Percentiles rank a stretch among this genome's conserved stretches.
Evolutionary conservation across 2,888 invertebrate species (phyloP).

Genomic region (Hydrotaea cyrtoneurina): DNA sequence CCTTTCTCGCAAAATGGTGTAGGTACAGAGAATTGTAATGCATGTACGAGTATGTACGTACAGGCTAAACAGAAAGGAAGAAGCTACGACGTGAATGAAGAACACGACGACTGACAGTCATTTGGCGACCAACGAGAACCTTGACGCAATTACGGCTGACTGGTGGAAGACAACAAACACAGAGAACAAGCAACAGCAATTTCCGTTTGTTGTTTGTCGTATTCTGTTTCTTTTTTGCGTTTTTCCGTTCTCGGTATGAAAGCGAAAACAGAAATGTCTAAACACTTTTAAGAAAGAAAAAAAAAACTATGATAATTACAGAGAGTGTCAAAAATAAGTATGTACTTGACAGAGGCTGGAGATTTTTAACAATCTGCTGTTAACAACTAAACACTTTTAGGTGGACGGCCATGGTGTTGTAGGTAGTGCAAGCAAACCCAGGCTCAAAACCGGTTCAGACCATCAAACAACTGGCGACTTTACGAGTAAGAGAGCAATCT

Average conservation of each 20-base stretch:
- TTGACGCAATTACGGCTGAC: slow-evolving; percentile 38
- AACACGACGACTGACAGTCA: not conserved
- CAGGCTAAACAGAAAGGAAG: not conserved
- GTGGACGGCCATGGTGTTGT: too few species aligned
- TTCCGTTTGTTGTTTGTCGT: slow-evolving; percentile 53
- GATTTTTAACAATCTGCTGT: too few species aligned
- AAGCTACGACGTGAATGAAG: not conserved
- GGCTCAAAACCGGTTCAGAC: too few species aligned
- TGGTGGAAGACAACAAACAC: not conserved
- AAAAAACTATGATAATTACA: too few species aligned
- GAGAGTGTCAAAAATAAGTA: too few species aligned
- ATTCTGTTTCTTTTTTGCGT: not conserved
- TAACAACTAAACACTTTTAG: too few species aligned
- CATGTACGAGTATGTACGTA: not conserved
- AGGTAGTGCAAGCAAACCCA: too few species aligned
- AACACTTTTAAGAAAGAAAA: not conserved
- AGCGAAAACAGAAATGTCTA: slow-evolving; percentile 19
- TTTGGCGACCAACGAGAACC: slow-evolving; percentile 28
- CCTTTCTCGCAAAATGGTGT: slow-evolving; percentile 22
- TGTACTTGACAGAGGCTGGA: too few species aligned
- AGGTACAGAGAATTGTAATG: too few species aligned
- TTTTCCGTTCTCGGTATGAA: slow-evolving; percentile 2
- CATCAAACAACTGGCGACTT: too few species aligned
- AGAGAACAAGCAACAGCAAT: slow-evolving; percentile 51
- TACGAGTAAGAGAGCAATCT: too few species aligned